These are phyloP conservation scores for Ctenoplectra terminalis DNA, from an alignment of 1,140 invertebrate genomes.

Conservation along the genomic window DNA sequence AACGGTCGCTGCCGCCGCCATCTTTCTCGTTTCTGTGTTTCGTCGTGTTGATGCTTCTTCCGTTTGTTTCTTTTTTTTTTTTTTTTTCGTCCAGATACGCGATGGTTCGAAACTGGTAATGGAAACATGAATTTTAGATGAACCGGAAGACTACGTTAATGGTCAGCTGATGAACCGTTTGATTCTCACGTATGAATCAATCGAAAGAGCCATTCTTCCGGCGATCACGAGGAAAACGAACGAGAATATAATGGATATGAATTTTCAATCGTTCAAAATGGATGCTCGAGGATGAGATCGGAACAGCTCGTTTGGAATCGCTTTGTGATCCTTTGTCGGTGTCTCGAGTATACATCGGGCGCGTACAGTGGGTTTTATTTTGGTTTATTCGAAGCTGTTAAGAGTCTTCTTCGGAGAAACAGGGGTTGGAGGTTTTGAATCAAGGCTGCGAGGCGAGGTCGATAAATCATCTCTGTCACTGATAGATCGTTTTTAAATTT, in stretches of 20 bases:
- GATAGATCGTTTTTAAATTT: slow-evolving; percentile 34
- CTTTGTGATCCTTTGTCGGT: background rate
- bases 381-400: background rate
- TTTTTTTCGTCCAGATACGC: background rate
- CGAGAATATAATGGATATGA: background rate
- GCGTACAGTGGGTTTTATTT: background rate
- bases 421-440: background rate
- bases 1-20: background rate
- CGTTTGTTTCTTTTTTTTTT: background rate
- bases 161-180: slow-evolving; percentile 22
- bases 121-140: slow-evolving; percentile 50
- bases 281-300: too few species aligned
- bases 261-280: slow-evolving; percentile 1
- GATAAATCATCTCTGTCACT: slow-evolving; percentile 22
- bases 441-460: background rate
- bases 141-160: slow-evolving; percentile 22
- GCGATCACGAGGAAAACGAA: background rate
- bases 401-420: background rate
- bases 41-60: too few species aligned
- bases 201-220: background rate
- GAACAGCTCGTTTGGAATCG: background rate
- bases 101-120: slow-evolving; percentile 40
- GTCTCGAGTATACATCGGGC: background rate
- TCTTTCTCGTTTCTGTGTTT: slow-evolving; percentile 8
- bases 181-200: background rate